A percentile compares a stretch with the other conserved stretches of the same genome.
These are phyloP conservation scores for Cydia pomonella DNA, from an alignment of 1,140 invertebrate species.

Conservation along the genomic window DNA sequence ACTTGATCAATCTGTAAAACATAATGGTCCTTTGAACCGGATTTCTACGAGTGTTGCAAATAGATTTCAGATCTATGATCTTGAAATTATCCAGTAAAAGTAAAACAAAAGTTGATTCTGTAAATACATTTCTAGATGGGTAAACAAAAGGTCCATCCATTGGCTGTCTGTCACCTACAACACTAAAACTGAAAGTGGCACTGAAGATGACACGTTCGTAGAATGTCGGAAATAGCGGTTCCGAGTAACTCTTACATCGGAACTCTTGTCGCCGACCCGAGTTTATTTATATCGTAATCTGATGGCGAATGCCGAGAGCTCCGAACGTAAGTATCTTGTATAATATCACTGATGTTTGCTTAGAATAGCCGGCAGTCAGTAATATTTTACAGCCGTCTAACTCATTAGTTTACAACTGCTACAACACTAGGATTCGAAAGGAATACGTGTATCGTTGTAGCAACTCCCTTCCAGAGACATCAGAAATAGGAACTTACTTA, in stretches of 20 bases:
- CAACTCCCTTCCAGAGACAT: background rate
- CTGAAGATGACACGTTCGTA: slow-evolving; percentile 62
- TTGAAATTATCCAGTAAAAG: background rate
- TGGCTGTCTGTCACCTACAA: slow-evolving; percentile 34
- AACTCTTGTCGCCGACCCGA: slow-evolving; percentile 63
- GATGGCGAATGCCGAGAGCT: slow-evolving; percentile 47
- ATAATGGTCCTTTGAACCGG: slow-evolving; percentile 2
- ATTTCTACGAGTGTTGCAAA: background rate
- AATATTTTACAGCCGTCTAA: slow-evolving; percentile 4
- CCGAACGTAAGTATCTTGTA: slow-evolving; percentile 42
- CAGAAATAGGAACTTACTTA: background rate
- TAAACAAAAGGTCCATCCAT: slow-evolving; percentile 19
- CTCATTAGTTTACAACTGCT: background rate
- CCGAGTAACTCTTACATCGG: slow-evolving; percentile 70
- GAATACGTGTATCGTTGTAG: too few relatives aligned
- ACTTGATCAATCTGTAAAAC: too few relatives aligned
- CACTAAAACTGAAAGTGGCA: slow-evolving; percentile 43
- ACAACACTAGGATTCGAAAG: background rate
- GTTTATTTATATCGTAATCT: slow-evolving; percentile 67
- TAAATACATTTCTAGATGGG: background rate
- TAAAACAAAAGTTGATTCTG: background rate
- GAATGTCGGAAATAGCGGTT: slow-evolving; percentile 77
- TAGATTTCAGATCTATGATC: background rate
- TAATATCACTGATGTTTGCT: slow-evolving; percentile 7
- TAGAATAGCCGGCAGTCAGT: slow-evolving; percentile 12